Conservation (phyloP, 2,797 vertebrate genomes). For the Nyctalus aviator region DNA sequence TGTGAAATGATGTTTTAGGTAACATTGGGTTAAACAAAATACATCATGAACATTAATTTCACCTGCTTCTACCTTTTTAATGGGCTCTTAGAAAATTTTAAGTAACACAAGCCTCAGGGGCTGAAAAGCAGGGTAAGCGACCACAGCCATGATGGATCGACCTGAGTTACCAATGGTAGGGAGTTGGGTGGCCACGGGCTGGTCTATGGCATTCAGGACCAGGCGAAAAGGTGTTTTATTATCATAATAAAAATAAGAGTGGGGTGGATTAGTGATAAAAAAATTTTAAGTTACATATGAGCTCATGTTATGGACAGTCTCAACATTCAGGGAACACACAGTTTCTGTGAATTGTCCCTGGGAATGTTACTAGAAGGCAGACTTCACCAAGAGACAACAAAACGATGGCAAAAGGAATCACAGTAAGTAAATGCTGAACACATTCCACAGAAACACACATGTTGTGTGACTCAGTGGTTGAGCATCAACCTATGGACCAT, state of each 20-base stretch:
- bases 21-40: background rate
- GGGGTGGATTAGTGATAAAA: conserved; percentile 73
- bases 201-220: conserved; percentile 83
- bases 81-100: background rate
- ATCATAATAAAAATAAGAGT: conserved; percentile 75
- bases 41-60: background rate
- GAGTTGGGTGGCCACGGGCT: conserved; percentile 84
- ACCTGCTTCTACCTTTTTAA: background rate
- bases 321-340: background rate
- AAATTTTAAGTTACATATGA: background rate
- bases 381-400: fast-evolving
- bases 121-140: conserved; percentile 88
- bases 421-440: background rate
- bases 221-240: conserved; percentile 81
- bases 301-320: fast-evolving
- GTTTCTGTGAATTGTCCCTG: background rate
- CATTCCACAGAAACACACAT: fast-evolving
- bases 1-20: background rate
- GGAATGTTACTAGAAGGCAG: background rate
- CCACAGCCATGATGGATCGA: conserved; percentile 89
- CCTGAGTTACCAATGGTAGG: conserved; percentile 83
- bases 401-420: background rate
- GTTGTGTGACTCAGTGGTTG: no score
- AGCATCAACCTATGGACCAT: no score
- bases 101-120: conserved; percentile 89